These are phyloP conservation scores for Kryptolebias ocellatus DNA, from an alignment of 2,797 vertebrate species.

Conservation along the genomic window DNA sequence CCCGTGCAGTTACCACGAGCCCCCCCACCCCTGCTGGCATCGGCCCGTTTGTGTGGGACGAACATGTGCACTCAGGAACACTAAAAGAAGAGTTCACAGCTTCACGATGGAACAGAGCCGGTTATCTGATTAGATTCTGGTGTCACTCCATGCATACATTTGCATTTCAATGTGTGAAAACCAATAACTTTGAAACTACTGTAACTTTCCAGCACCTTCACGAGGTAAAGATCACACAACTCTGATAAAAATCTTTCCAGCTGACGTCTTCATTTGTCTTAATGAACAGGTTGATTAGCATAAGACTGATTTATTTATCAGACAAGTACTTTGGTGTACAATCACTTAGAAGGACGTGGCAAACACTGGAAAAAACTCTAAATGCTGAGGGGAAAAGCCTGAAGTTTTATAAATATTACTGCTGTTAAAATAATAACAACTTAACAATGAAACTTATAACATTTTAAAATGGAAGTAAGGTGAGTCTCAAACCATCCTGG, in stretches of 20 bases:
- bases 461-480: too few relatives aligned
- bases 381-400: too few relatives aligned
- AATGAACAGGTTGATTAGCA: slow-evolving; percentile 43
- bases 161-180: slow-evolving; percentile 45
- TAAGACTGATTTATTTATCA: slow-evolving; percentile 10
- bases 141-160: slow-evolving; percentile 33
- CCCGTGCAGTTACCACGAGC: neutral
- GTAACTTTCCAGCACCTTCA: slow-evolving; percentile 17
- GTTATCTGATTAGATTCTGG: slow-evolving; percentile 43
- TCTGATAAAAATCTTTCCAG: slow-evolving; percentile 33
- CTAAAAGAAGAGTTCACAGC: slow-evolving; percentile 14
- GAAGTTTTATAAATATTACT: too few relatives aligned
- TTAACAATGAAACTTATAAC: too few relatives aligned
- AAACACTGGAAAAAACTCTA: too few relatives aligned
- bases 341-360: neutral
- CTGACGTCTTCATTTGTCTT: slow-evolving; percentile 34
- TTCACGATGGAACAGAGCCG: slow-evolving; percentile 10
- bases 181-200: slow-evolving; percentile 39
- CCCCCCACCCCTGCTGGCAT: slow-evolving; percentile 2
- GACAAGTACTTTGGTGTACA: neutral
- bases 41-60: slow-evolving; percentile 7
- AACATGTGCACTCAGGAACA: slow-evolving; percentile 5
- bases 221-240: slow-evolving; percentile 27
- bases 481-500: too few relatives aligned
- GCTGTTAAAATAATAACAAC: too few relatives aligned